Conservation (phyloP, 2,888 invertebrate species). For the Andrena praecox region DNA sequence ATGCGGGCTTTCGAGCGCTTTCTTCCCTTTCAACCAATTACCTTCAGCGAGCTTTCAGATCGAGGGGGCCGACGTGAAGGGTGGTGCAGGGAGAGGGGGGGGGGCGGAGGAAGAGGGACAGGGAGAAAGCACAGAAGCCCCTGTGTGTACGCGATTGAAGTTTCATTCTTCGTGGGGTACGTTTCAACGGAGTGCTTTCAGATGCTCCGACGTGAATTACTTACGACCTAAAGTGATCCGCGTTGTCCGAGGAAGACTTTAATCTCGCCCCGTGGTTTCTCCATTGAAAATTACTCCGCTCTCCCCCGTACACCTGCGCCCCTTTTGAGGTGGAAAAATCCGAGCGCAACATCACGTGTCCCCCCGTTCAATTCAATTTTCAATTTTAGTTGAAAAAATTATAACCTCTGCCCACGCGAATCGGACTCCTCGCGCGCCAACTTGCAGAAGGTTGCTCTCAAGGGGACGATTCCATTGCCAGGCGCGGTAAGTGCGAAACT, state of each 20-base stretch:
- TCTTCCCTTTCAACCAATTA: slow-evolving; percentile 73
- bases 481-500: slow-evolving; percentile 15
- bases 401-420: too few species aligned
- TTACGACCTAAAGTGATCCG: slow-evolving; percentile 55
- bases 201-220: slow-evolving; percentile 63
- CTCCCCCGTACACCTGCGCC: not conserved
- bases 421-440: too few species aligned
- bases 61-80: slow-evolving; percentile 46
- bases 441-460: not conserved
- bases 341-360: too few species aligned
- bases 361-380: too few species aligned
- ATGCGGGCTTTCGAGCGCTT: slow-evolving; percentile 66
- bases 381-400: too few species aligned
- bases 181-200: slow-evolving; percentile 61
- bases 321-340: not conserved
- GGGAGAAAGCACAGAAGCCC: slow-evolving; percentile 38
- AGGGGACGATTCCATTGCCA: not conserved
- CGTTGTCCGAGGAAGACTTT: slow-evolving; percentile 49
- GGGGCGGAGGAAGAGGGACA: not conserved
- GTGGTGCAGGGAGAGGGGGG: slow-evolving; percentile 5
- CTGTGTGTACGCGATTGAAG: slow-evolving; percentile 63
- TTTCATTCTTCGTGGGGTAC: slow-evolving; percentile 67
- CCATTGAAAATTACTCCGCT: slow-evolving; percentile 23
- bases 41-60: slow-evolving; percentile 60
- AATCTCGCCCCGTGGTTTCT: slow-evolving; percentile 31